phyloP scores from a whole-genome alignment of 2,888 invertebrate genomes.

The Rhamnusium bicolor region DNA sequence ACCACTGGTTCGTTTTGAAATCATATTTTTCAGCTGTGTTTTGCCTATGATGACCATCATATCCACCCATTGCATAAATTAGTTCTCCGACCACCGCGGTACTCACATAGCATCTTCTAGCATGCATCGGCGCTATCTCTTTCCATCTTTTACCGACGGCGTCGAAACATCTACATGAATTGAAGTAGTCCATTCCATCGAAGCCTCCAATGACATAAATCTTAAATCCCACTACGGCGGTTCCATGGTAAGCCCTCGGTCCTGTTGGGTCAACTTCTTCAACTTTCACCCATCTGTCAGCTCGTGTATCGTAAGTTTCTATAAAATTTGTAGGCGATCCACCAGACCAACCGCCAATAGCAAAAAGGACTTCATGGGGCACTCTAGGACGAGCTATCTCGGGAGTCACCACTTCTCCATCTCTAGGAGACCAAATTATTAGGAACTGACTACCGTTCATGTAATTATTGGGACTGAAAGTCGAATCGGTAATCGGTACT shows the following conservation, averaged over 20 bases:
- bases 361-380: constrained; percentile 92
- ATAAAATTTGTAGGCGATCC: constrained; percentile 84
- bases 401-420: constrained; percentile 88
- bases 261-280: constrained; percentile 87
- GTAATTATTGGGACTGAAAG: constrained; percentile 43
- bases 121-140: constrained; percentile 93
- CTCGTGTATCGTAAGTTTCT: constrained; percentile 91
- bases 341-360: constrained; percentile 86
- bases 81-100: constrained; percentile 84
- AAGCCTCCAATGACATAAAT: constrained; percentile 95
- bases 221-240: constrained; percentile 86
- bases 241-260: constrained; percentile 94
- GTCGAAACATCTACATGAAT: constrained; percentile 79
- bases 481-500: background rate
- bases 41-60: constrained; percentile 89
- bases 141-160: constrained; percentile 89
- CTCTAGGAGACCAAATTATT: constrained; percentile 69
- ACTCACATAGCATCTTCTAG: constrained; percentile 89
- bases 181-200: constrained; percentile 75
- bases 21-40: constrained; percentile 91
- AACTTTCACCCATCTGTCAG: constrained; percentile 91
- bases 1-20: constrained; percentile 90
- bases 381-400: constrained; percentile 87
- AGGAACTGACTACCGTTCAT: constrained; percentile 48
- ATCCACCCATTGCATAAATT: constrained; percentile 92